Base-by-base conservation (phyloP, 2,888 invertebrate genomes). In the Brachyptera putata region DNA sequence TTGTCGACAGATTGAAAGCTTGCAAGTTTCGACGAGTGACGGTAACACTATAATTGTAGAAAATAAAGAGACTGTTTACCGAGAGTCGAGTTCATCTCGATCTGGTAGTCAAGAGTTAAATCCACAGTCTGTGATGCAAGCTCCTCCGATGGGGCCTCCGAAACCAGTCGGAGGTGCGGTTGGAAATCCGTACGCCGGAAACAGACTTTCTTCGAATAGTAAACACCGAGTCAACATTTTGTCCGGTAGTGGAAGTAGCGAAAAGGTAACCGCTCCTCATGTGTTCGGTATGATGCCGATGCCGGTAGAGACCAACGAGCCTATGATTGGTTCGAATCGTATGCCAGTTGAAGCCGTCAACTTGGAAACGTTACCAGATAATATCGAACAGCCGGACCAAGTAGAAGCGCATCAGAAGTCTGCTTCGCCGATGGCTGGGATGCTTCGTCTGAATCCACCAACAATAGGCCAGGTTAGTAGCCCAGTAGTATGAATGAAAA, bases 351-450 rank as follows among this genome's bases (percentile, higher is more conserved):
- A n/a, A n/a, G n/a, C n/a, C n/a, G 69, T 82, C 2, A 85, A 85
- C 72, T 75, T 85, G 63, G 85, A 85, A 73, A 82, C 82, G 3
- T 77, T 83, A 2, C 84, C 85, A 1, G 86, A 86, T 70, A 86
- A 86, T 70, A 83, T 84, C 0, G 87, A 86, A 71, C 78, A 83
- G 59, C 83, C 83, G 0, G 84, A 61, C 48, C 9, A 46, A 3
- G 55, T 61, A 21, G 58, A 48, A 7, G 7, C 50, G 18, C 49
- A 30, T 1, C 56, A 49, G 24, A 41, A 48, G 55, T 24, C n/a
- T 21, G 11, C 30, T 30, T 46, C 58, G 13, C 56, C 55, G 21
- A 18, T 13, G 13, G 30, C n/a, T n/a, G n/a, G n/a, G n/a, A n/a
- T n/a, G n/a, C n/a, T n/a, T n/a, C n/a, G n/a, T n/a, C n/a, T n/a